These are phyloP conservation scores for Ormyrus nitidulus DNA, from an alignment of 2,888 invertebrate species.

Conservation along the genomic window DNA sequence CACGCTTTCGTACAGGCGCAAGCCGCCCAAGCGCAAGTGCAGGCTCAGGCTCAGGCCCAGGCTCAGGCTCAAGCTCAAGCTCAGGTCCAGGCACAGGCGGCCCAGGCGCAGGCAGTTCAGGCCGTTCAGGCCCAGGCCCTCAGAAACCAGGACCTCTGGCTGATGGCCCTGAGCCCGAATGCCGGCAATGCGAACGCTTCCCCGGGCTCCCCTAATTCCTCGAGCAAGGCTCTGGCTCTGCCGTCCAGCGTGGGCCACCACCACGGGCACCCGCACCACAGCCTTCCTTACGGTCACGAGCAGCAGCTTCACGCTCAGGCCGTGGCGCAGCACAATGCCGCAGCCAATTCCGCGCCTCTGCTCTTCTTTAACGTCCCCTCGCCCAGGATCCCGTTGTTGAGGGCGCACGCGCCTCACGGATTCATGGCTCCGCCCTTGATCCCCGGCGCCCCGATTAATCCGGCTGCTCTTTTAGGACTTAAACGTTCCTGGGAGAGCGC, in stretches of 20 bases:
- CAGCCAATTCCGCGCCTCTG: constrained; percentile 68
- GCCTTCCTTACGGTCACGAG: constrained; percentile 60
- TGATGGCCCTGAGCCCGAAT: constrained; percentile 72
- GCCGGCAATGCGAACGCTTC: constrained; percentile 62
- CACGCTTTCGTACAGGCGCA: constrained; percentile 73
- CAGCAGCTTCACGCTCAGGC: constrained; percentile 53
- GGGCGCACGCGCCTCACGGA: constrained; percentile 65
- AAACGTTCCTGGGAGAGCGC: constrained; percentile 86
- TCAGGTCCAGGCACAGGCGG: constrained; percentile 68
- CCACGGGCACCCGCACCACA: constrained; percentile 67
- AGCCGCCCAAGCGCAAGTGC: constrained; percentile 70
- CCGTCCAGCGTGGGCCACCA: constrained; percentile 74
- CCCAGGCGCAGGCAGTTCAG: constrained; percentile 60
- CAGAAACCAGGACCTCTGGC: constrained; percentile 72
- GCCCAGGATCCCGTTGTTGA: constrained; percentile 53
- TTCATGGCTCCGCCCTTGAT: constrained; percentile 71
- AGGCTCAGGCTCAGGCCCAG: constrained; percentile 67
- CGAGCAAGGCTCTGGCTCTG: constrained; percentile 75
- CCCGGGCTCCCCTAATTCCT: constrained; percentile 61
- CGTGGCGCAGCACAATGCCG: constrained; percentile 79
- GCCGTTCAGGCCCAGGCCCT: constrained; percentile 64
- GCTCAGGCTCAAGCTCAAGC: constrained; percentile 64
- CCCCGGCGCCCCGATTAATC: constrained; percentile 68
- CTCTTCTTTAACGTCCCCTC: constrained; percentile 72
- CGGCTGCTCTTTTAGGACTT: constrained; percentile 76